Evolutionary conservation across 2,888 invertebrate genomes (phyloP), one percentile per base, ranked within the genome.

Genomic region (Stramonita haemastoma): DNA sequence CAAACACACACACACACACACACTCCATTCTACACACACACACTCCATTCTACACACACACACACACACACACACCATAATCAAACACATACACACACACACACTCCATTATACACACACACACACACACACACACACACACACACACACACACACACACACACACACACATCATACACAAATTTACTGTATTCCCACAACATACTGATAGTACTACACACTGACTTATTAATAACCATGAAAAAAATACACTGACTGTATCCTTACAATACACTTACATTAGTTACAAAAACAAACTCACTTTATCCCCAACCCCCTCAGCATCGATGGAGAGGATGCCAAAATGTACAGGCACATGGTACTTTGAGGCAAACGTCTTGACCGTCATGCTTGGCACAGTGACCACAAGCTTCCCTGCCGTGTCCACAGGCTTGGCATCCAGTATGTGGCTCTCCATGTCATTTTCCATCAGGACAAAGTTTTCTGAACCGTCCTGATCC

Each of bases 251-350:
- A 46, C 46, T 46, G 46, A 46, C 46, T n/a, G n/a, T n/a, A n/a
- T n/a, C n/a, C n/a, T n/a, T n/a, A n/a, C n/a, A n/a, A n/a, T n/a
- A n/a, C n/a, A n/a, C n/a, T n/a, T n/a, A n/a, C n/a, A n/a, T n/a
- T 5, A 46, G 8, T 46, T 8, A 46, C 46, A 46, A 46, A 2
- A 2, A 5, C 4, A 46, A 0, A 87, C 91, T 90, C 90, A 94
- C 94, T 92, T 91, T 91, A 84, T 92, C 93, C 34, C 94, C 93
- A n/a, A 91, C 66, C 11, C 94, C 94, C 90, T 95, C 94, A 13
- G 94, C 94, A 93, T 95, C 95, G 36, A 95, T 93, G 22, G 95
- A 95, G 36, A 95, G 90, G 87, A 95, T 90, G 5, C 93, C 94
- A 92, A 95, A 94, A 32, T 91, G 85, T 84, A 90, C 92, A 1